A percentile compares a stretch with the other conserved stretches of the same genome.
Evolutionary conservation across 2,797 vertebrate genomes (phyloP).

Genomic region (Argentina silus): DNA sequence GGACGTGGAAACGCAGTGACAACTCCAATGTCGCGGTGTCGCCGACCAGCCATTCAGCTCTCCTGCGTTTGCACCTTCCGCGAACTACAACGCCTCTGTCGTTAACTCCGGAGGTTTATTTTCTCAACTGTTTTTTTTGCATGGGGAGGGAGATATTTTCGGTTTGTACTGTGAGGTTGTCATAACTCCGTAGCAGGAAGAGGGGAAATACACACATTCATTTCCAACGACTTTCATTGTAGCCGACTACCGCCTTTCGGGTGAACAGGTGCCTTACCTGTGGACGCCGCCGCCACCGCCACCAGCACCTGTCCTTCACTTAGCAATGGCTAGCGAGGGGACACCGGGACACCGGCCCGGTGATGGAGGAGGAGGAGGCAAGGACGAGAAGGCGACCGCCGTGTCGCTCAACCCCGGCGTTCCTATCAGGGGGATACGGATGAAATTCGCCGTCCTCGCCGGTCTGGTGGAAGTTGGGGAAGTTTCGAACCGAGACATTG

Average conservation of each 20-base stretch:
- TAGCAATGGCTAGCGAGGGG: conserved; percentile 87
- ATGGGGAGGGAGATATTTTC: conserved; percentile 61
- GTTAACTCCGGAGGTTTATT: conserved; percentile 34
- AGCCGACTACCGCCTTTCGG: conserved; percentile 42
- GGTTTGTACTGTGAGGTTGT: conserved; percentile 44
- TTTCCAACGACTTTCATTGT: conserved; percentile 35
- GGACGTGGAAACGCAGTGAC: conserved; percentile 52
- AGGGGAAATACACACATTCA: conserved; percentile 33
- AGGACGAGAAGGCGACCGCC: conserved; percentile 65
- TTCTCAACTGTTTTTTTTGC: conserved; percentile 31
- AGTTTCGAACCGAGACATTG: conserved; percentile 92
- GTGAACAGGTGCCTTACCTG: conserved; percentile 81
- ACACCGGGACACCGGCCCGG: conserved; percentile 56
- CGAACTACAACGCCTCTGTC: background rate
- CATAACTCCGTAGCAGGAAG: conserved; percentile 32
- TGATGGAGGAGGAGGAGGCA: conserved; percentile 31
- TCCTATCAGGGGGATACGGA: conserved; percentile 91
- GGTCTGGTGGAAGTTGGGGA: conserved; percentile 95
- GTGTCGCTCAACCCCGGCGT: conserved; percentile 83
- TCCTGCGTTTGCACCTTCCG: background rate
- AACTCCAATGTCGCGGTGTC: conserved; percentile 41
- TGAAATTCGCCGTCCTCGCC: conserved; percentile 95
- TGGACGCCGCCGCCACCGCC: conserved; percentile 43
- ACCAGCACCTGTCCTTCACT: conserved; percentile 59
- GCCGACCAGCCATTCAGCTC: conserved; percentile 16